Evolutionary conservation across 1,140 invertebrate genomes (phyloP).

Genomic region (Hestina assimilis): DNA sequence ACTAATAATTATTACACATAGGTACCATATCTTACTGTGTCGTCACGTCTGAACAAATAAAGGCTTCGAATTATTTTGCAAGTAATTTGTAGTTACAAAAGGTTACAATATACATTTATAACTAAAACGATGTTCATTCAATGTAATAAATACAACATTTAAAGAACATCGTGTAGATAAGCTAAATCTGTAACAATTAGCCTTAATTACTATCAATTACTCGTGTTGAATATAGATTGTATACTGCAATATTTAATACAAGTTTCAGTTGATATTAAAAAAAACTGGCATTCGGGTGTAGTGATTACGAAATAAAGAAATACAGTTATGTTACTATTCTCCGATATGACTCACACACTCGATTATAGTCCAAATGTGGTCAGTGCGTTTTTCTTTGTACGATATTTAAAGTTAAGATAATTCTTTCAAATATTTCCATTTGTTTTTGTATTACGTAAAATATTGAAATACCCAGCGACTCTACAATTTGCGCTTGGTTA

Average conservation of each 20-base stretch:
- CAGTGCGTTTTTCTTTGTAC: neutral
- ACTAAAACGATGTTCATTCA: too few species aligned
- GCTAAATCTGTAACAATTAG: slow-evolving; percentile 29
- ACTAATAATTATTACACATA: slow-evolving; percentile 25
- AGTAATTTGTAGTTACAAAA: neutral
- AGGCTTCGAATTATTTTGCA: neutral
- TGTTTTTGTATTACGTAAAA: neutral
- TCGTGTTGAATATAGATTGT: neutral
- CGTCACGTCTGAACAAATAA: neutral
- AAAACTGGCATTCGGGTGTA: neutral
- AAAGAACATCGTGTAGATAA: slow-evolving; percentile 11
- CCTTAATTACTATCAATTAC: slow-evolving; percentile 33
- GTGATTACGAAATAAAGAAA: slow-evolving; percentile 3
- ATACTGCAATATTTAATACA: neutral
- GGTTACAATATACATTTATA: too few species aligned
- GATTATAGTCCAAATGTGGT: neutral
- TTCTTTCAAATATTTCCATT: too few species aligned
- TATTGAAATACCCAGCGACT: too few species aligned
- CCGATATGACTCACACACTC: slow-evolving; percentile 11
- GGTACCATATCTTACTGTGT: neutral
- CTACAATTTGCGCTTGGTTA: neutral
- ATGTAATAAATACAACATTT: neutral
- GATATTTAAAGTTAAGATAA: neutral
- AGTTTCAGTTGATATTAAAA: neutral
- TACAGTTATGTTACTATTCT: slow-evolving; percentile 2